phyloP scores from a whole-genome alignment of 2,113 vertebrate species.

The Tinamus guttatus region DNA sequence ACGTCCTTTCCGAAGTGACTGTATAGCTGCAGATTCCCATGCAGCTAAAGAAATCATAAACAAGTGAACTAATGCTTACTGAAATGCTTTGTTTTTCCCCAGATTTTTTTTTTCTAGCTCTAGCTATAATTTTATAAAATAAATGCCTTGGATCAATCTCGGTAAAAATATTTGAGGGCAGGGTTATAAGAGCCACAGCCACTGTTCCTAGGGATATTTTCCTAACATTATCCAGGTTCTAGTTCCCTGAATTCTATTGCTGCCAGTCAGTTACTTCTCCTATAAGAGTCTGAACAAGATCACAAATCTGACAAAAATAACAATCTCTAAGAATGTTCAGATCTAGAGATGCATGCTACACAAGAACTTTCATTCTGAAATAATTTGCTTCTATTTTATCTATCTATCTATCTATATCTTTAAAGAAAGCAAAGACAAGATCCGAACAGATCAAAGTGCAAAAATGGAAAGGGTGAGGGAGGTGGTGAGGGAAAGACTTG shows the following conservation, averaged over 20 bases:
- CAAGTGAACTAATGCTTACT: neutral
- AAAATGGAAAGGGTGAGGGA: neutral
- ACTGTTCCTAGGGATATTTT: conserved; percentile 2
- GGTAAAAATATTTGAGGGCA: neutral
- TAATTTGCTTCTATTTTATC: neutral
- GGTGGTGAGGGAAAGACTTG: neutral
- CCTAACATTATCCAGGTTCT: neutral
- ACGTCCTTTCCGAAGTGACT: neutral
- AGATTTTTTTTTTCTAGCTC: neutral
- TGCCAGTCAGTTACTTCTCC: neutral
- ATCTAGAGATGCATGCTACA: neutral
- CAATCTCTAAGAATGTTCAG: neutral
- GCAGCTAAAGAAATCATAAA: neutral
- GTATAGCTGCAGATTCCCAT: neutral
- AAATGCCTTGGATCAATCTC: neutral
- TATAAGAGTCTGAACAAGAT: neutral
- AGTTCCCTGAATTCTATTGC: neutral
- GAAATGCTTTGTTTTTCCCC: neutral
- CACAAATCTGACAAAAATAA: conserved; percentile 7
- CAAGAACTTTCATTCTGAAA: neutral
- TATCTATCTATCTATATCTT: neutral
- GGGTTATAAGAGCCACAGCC: neutral
- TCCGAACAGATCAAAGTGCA: neutral
- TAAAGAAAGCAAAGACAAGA: neutral
- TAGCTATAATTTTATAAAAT: neutral